Conservation (phyloP, 2,113 vertebrate genomes). For the Antechinus flavipes region DNA sequence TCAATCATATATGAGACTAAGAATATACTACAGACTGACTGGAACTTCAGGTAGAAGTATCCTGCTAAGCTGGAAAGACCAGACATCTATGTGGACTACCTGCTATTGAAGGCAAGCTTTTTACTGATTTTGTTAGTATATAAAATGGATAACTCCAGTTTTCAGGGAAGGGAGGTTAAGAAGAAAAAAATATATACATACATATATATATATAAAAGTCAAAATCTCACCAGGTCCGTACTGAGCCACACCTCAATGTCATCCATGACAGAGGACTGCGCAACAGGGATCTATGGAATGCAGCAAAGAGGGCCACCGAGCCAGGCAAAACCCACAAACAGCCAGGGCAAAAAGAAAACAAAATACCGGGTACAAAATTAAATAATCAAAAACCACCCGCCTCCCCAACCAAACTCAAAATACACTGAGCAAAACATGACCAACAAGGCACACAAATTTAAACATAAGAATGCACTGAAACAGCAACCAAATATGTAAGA, state of each 20-base stretch:
- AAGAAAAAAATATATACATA: conserved; percentile 22
- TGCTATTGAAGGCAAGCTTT: neutral
- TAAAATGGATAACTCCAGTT: neutral
- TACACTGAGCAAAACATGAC: conserved; percentile 57
- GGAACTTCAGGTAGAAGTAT: neutral
- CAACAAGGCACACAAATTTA: conserved; percentile 30
- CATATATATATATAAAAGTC: conserved; percentile 78
- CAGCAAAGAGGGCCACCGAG: conserved; percentile 86
- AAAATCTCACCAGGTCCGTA: conserved; percentile 98
- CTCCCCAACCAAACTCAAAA: conserved; percentile 75
- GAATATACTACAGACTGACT: neutral
- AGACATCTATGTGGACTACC: neutral
- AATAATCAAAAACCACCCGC: conserved; percentile 84
- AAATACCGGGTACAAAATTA: conserved; percentile 83
- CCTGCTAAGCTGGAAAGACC: neutral
- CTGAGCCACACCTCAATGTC: conserved; percentile 99
- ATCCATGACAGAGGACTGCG: conserved; percentile 99
- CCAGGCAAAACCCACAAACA: conserved; percentile 89
- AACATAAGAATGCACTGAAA: neutral
- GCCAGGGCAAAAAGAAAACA: conserved; percentile 83
- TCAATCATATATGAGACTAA: neutral
- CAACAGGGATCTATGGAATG: conserved; percentile 92
- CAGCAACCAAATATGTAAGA: conserved; percentile 56
- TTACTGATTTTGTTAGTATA: neutral
- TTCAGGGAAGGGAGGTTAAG: neutral